Evolutionary conservation across 2,888 invertebrate species (phyloP).

Genomic region (Stenolophus ochropezus): DNA sequence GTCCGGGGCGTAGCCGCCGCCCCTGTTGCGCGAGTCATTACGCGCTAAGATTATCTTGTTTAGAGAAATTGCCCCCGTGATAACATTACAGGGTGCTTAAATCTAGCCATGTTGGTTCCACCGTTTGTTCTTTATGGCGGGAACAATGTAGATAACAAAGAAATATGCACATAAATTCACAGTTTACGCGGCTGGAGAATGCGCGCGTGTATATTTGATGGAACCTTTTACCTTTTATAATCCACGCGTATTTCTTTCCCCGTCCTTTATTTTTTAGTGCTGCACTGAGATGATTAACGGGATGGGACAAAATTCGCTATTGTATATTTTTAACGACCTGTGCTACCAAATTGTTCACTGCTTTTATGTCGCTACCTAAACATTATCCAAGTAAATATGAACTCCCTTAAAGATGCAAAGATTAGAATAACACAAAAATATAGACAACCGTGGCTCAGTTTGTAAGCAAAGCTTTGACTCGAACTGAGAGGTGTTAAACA

Average conservation of each 20-base stretch:
- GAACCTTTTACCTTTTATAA: constrained; percentile 46
- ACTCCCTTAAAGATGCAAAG: not conserved
- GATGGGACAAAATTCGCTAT: constrained; percentile 5
- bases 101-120: constrained; percentile 36
- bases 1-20: not conserved
- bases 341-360: constrained; percentile 14
- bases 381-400: not conserved
- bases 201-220: constrained; percentile 47
- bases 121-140: constrained; percentile 47
- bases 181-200: constrained; percentile 49
- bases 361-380: not conserved
- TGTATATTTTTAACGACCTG: constrained; percentile 3
- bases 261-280: constrained; percentile 13
- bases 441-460: no score
- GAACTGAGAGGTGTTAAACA: no score
- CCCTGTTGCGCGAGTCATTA: constrained; percentile 56
- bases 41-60: constrained; percentile 52
- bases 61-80: constrained; percentile 53
- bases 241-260: constrained; percentile 35
- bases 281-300: constrained; percentile 13
- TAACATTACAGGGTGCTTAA: constrained; percentile 55
- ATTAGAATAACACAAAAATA: not conserved
- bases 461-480: no score
- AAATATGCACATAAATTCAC: constrained; percentile 59
- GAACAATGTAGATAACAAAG: constrained; percentile 55